phyloP scores from a whole-genome alignment of 2,888 invertebrate genomes.

The Drosophila testacea region DNA sequence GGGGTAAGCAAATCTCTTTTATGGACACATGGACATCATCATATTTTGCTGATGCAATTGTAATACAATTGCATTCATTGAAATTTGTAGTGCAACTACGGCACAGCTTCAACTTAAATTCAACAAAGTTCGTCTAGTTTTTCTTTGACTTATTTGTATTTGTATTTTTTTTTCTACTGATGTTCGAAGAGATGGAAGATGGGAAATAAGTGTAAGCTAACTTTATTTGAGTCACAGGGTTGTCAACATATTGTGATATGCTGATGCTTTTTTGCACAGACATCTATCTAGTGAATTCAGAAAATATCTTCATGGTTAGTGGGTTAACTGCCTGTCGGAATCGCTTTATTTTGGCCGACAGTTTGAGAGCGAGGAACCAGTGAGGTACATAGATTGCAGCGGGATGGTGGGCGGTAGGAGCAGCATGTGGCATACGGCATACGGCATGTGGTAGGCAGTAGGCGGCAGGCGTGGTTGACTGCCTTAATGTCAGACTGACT shows the following conservation, averaged over 20 bases:
- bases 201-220: constrained; percentile 38
- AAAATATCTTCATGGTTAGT: constrained; percentile 63
- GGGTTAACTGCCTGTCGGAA: constrained; percentile 73
- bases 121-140: constrained; percentile 4
- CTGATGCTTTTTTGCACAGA: constrained; percentile 19
- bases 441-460: background rate
- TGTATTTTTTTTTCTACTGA: background rate
- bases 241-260: constrained; percentile 60
- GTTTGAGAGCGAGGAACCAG: constrained; percentile 36
- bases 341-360: constrained; percentile 64
- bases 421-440: no score
- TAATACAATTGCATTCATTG: constrained; percentile 7
- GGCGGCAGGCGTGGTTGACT: constrained; percentile 26
- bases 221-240: constrained; percentile 38
- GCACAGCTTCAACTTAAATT: constrained; percentile 4
- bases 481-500: constrained; percentile 65
- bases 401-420: constrained; percentile 6
- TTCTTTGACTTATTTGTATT: background rate
- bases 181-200: constrained; percentile 3
- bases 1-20: constrained; percentile 3
- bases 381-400: constrained; percentile 50
- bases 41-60: constrained; percentile 11
- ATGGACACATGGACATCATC: constrained; percentile 6
- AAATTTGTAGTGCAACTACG: background rate
- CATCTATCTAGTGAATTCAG: constrained; percentile 40